Evolutionary conservation across 2,888 invertebrate genomes (phyloP).

Genomic region (Exephanes ischioxanthus): DNA sequence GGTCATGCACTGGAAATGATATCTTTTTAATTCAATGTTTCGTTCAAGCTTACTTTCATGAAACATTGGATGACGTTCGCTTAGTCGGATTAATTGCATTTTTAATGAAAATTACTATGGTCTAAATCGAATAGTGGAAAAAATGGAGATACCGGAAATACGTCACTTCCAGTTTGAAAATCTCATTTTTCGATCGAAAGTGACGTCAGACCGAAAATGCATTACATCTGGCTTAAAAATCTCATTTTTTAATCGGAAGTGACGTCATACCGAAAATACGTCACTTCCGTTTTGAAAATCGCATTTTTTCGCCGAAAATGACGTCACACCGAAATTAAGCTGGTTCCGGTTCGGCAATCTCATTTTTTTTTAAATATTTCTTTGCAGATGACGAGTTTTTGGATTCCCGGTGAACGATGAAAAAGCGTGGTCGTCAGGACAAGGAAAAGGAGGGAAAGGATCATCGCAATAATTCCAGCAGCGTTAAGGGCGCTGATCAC

Average conservation of each 20-base stretch:
- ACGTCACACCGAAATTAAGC: too few species aligned
- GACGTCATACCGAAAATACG: too few species aligned
- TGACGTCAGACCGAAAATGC: too few species aligned
- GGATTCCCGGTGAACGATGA: slow-evolving; percentile 72
- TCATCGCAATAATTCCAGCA: slow-evolving; percentile 44
- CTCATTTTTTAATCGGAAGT: too few species aligned
- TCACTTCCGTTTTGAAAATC: too few species aligned
- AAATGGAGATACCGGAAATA: too few species aligned
- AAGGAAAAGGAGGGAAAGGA: slow-evolving; percentile 73
- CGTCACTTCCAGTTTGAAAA: too few species aligned
- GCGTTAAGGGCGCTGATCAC: slow-evolving; percentile 44
- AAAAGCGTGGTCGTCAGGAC: slow-evolving; percentile 72
- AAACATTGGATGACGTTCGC: neutral
- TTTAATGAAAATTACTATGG: neutral
- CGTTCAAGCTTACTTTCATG: neutral
- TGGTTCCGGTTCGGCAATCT: too few species aligned
- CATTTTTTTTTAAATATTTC: neutral
- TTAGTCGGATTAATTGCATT: neutral
- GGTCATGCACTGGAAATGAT: neutral
- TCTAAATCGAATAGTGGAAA: too few species aligned
- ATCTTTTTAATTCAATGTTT: neutral
- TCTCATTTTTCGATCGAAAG: too few species aligned
- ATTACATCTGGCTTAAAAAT: too few species aligned
- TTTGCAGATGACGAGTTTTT: slow-evolving; percentile 45
- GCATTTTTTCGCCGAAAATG: too few species aligned